Evolutionary conservation across 2,113 vertebrate species (phyloP), one percentile per base, ranked within the genome.

Genomic region (Petrocephalus microphthalmus): DNA sequence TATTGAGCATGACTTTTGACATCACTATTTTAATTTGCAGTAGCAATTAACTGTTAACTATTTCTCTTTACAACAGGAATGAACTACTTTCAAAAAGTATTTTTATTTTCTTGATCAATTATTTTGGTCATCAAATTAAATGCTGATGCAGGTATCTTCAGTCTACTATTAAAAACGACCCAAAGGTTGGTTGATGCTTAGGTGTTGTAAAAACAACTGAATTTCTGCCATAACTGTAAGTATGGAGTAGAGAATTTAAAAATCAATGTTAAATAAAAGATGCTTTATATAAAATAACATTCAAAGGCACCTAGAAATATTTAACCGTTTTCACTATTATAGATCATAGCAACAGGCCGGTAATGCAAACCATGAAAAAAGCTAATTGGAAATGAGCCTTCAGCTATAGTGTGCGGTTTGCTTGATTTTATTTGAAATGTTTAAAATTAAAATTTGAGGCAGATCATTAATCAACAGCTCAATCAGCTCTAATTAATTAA

Each of bases 401-500:
- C 71, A 42, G 33, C 71, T 19, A 37, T 19, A 19, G 5, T 7
- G 71, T 78, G 71, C 5, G 1, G 25, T 67, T 29, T 67, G 60
- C 60, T 67, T 29, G 10, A 29, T 67, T 67, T 29, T 67, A 29
- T 29, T 25, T 67, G 60, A 67, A 67, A 67, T 78, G 15, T 20
- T 78, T 17, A 78, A 78, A 78, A 78, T 42, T 5, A 78, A 42
- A 78, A 17, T 78, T 78, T 78, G 33, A 78, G 71, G 71, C 15
- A 15, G 71, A 42, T 78, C 71, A 78, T 78, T 78, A 78, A 78
- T 78, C 71, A 78, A 42, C 71, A 42, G 71, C 71, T 78, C 71
- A 78, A 78, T 78, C 71, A 19, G 33, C 71, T 78, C 71, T 78
- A 78, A 78, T 42, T 78, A 78, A 78, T 78, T 78, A 78, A 19